A percentile compares a stretch with the other conserved stretches of the same genome.
Conservation (phyloP, 1,140 invertebrate genomes). For the Drosophila kurseongensis region DNA sequence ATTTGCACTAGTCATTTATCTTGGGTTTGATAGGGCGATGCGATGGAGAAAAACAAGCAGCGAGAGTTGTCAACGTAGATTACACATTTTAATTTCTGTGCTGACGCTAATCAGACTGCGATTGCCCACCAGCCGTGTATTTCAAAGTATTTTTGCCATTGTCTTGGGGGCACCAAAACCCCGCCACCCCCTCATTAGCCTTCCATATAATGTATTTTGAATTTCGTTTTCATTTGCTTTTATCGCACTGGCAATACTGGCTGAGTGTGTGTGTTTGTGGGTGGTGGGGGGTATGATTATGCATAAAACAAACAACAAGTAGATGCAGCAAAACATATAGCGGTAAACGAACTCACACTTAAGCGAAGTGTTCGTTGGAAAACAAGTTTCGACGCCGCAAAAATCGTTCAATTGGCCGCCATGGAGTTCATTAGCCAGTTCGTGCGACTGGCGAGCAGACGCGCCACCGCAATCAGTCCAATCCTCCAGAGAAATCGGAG, state of each 20-base stretch:
- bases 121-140: constrained; percentile 35
- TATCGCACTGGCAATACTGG: constrained; percentile 46
- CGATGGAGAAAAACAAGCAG: constrained; percentile 29
- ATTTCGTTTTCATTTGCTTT: constrained; percentile 70
- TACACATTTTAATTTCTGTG: constrained; percentile 54
- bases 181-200: neutral
- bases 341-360: constrained; percentile 29
- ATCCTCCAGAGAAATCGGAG: constrained; percentile 26
- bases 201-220: constrained; percentile 37
- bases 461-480: constrained; percentile 18
- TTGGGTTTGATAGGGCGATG: constrained; percentile 48
- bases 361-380: constrained; percentile 19
- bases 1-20: constrained; percentile 37
- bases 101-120: constrained; percentile 60
- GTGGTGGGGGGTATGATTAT: constrained; percentile 57
- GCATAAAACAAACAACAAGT: constrained; percentile 57
- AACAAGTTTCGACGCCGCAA: constrained; percentile 63
- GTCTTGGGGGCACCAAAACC: neutral
- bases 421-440: constrained; percentile 75
- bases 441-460: constrained; percentile 58
- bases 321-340: constrained; percentile 39
- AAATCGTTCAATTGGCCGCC: constrained; percentile 32
- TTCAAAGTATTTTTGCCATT: constrained; percentile 14
- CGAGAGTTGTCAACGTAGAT: constrained; percentile 44
- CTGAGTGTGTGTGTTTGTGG: constrained; percentile 40